These are phyloP conservation scores for Hestina assimilis DNA, from an alignment of 1,140 invertebrate species.

Conservation along the genomic window DNA sequence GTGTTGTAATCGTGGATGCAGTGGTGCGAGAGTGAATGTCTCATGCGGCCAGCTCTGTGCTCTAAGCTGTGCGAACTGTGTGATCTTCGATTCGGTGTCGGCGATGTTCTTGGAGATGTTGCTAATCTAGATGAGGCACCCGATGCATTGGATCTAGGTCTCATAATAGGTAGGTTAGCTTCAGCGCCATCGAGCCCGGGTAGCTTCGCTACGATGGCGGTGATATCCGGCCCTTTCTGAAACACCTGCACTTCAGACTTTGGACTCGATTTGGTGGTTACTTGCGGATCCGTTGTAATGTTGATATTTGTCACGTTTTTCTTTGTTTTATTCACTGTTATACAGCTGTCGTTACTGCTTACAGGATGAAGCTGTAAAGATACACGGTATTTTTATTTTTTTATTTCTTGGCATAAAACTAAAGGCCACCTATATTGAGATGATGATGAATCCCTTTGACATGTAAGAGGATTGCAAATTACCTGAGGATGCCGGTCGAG, in stretches of 20 bases:
- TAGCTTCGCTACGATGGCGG: slow-evolving; percentile 78
- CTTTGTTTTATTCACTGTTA: slow-evolving; percentile 75
- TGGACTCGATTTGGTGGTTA: slow-evolving; percentile 38
- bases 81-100: slow-evolving; percentile 50
- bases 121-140: slow-evolving; percentile 74
- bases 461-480: neutral
- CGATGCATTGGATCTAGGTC: slow-evolving; percentile 78
- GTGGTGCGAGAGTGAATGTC: slow-evolving; percentile 70
- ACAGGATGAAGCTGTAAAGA: slow-evolving; percentile 59
- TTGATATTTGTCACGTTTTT: slow-evolving; percentile 81
- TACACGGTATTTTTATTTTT: no score
- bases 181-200: slow-evolving; percentile 79
- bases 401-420: no score
- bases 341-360: slow-evolving; percentile 65
- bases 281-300: slow-evolving; percentile 71
- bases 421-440: no score
- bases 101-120: slow-evolving; percentile 56
- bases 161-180: slow-evolving; percentile 66
- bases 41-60: slow-evolving; percentile 65
- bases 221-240: slow-evolving; percentile 76
- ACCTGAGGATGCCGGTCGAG: slow-evolving; percentile 71
- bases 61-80: slow-evolving; percentile 75
- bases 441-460: no score
- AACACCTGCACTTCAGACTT: slow-evolving; percentile 81
- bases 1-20: slow-evolving; percentile 78